Conservation (phyloP, 2,888 invertebrate genomes). For the Coenonympha arcania region DNA sequence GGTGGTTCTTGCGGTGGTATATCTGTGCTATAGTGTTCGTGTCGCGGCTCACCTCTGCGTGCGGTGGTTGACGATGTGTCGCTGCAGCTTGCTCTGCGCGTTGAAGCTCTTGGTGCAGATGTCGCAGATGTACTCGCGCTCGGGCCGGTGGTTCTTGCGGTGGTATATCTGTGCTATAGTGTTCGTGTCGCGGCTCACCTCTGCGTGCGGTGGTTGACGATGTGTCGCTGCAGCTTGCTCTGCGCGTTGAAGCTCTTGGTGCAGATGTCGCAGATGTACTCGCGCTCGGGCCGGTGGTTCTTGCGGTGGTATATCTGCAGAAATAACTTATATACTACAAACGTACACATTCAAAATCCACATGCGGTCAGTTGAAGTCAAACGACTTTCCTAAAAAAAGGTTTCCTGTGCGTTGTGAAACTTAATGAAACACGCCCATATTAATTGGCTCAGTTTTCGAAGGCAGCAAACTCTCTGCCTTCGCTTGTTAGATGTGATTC, state of each 20-base stretch:
- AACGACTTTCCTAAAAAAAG: too few relatives aligned
- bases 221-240: conserved; percentile 53
- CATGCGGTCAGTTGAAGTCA: too few relatives aligned
- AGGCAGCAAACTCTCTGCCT: too few relatives aligned
- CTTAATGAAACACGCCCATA: too few relatives aligned
- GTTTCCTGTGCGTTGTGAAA: too few relatives aligned
- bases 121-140: conserved; percentile 48
- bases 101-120: conserved; percentile 55
- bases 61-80: conserved; percentile 48
- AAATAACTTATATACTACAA: too few relatives aligned
- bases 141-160: conserved; percentile 48
- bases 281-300: conserved; percentile 42
- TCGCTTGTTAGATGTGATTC: too few relatives aligned
- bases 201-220: conserved; percentile 42
- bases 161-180: conserved; percentile 50
- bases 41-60: conserved; percentile 28
- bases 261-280: conserved; percentile 54
- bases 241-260: conserved; percentile 52
- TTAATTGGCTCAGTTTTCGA: too few relatives aligned
- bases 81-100: conserved; percentile 50
- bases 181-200: conserved; percentile 17
- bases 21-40: conserved; percentile 42
- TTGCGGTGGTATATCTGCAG: conserved; percentile 57
- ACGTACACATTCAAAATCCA: too few relatives aligned
- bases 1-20: conserved; percentile 57